Percentiles rank a stretch among this genome's conserved stretches.
Evolutionary conservation across 2,113 vertebrate genomes (phyloP).

Genomic region (Eurypyga helias): DNA sequence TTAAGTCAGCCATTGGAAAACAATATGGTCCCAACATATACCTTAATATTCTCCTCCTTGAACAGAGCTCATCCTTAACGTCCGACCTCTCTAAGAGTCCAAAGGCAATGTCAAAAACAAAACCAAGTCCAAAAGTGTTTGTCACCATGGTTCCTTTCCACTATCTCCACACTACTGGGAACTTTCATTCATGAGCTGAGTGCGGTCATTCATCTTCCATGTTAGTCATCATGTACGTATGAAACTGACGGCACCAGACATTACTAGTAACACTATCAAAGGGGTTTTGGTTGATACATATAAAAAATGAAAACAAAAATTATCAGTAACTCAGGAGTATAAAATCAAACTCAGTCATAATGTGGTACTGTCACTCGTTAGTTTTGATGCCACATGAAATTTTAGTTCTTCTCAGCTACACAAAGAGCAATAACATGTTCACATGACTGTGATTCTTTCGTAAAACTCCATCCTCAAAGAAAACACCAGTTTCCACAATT

Average conservation of each 20-base stretch:
- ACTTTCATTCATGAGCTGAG: background rate
- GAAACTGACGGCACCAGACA: background rate
- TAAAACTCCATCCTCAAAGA: background rate
- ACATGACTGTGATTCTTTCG: background rate
- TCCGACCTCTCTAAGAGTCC: background rate
- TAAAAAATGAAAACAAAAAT: fast-evolving
- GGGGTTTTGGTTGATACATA: background rate
- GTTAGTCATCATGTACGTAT: background rate
- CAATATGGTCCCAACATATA: background rate
- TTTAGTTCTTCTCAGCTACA: background rate
- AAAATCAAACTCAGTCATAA: background rate
- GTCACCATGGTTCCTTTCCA: background rate
- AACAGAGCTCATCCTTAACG: background rate
- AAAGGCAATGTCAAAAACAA: background rate
- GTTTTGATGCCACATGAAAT: background rate
- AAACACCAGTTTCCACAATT: background rate
- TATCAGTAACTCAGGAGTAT: background rate
- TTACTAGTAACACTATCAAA: background rate
- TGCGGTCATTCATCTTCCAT: background rate
- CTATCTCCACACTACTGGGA: background rate
- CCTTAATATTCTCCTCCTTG: background rate
- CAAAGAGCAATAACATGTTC: background rate
- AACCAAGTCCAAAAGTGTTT: background rate
- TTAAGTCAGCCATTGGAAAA: background rate
- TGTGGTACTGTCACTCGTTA: background rate